Conservation (phyloP, 2,113 vertebrate genomes). For the Nothoprocta perdicaria region DNA sequence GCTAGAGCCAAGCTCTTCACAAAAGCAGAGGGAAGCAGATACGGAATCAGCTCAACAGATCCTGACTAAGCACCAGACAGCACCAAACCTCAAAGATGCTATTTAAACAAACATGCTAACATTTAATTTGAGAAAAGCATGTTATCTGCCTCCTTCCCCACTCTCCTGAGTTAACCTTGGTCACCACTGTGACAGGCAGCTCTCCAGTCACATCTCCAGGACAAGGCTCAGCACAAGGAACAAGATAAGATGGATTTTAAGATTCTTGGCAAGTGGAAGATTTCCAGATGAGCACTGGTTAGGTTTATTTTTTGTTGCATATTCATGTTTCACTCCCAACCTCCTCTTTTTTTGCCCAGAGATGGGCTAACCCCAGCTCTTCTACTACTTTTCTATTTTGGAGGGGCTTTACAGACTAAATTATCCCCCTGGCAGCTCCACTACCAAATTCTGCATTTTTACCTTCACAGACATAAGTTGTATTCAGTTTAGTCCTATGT, state of each 20-base stretch:
- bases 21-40: neutral
- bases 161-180: neutral
- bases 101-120: neutral
- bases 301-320: too few species aligned
- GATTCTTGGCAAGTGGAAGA: neutral
- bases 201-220: neutral
- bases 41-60: neutral
- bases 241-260: neutral
- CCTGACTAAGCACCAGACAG: neutral
- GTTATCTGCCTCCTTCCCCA: neutral
- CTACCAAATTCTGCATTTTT: neutral
- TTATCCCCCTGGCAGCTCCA: neutral
- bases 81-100: fast-evolving
- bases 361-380: neutral
- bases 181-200: neutral
- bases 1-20: neutral
- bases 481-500: neutral
- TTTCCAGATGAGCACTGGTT: too few species aligned
- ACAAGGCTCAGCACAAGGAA: neutral
- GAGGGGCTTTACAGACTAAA: neutral
- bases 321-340: too few species aligned
- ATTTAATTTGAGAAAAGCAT: neutral
- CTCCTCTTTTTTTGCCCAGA: neutral
- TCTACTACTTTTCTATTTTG: neutral
- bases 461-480: neutral